Base-by-base conservation (phyloP, 53 echinoderm and acorn worm species). In the Patiria pectinifera region DNA sequence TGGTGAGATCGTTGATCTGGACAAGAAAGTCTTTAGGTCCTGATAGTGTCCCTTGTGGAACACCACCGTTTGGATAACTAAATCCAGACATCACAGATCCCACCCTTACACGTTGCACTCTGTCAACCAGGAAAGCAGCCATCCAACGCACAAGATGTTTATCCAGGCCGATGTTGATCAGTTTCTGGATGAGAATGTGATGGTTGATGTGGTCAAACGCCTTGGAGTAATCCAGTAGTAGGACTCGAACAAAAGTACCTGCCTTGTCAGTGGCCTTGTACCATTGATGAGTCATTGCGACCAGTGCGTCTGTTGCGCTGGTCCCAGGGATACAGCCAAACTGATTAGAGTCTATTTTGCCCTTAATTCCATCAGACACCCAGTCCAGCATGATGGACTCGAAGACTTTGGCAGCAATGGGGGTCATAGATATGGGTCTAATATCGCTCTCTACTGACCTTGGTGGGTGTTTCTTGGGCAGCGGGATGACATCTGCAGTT, bases 391-490 rank as follows among this genome's bases (percentile, higher is more conserved):
- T 3, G 59, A 83, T 59, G 11, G 61, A 25, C 62, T 83, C 83
- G 3, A 83, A 60, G 26, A 25, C 69, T n/a, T n/a, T n/a, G n/a
- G n/a, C n/a, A n/a, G n/a, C n/a, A n/a, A n/a, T n/a, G n/a, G n/a
- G n/a, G n/a, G 85, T 85, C 45, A 85, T 4, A 4, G 63, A 85
- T 66, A 35, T 85, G 0, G 85, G 85, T 46, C 85, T 66, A 46
- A 85, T 85, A 45, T 85, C 69, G 14, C 47, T 85, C 21, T 69
- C 46, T 85, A 85, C 69, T 59, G 83, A 59, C 23, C 83, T 4
- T n/a, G 83, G 60, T 83, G 83, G 83, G 61, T 83, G 59, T 83
- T 83, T 83, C 35, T 25, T 25, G 83, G 83, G 83, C 11, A 83
- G 11, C 2, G 83, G 59, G 23, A 83, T n/a, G n/a, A n/a, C n/a